These are phyloP conservation scores for Drosophila parthenogenetica DNA, from an alignment of 2,888 invertebrate genomes.

Conservation along the genomic window DNA sequence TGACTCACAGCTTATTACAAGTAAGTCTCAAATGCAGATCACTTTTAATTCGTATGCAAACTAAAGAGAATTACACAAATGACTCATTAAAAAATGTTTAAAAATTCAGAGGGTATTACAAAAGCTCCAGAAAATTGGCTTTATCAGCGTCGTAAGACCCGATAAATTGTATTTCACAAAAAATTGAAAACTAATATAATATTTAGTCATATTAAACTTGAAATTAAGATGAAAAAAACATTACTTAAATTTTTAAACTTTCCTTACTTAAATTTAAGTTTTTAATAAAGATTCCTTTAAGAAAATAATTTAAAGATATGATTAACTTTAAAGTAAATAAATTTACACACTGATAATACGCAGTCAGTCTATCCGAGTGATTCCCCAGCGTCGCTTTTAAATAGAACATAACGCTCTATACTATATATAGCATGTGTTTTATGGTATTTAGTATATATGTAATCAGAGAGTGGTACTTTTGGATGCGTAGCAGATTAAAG, in stretches of 20 bases:
- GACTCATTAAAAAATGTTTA: background rate
- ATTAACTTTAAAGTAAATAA: background rate
- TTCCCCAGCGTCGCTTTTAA: background rate
- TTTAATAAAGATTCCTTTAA: too few relatives aligned
- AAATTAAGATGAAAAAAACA: too few relatives aligned
- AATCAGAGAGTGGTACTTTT: background rate
- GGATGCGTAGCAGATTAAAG: conserved; percentile 15
- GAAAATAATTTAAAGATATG: background rate
- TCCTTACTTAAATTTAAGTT: too few relatives aligned
- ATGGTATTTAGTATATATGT: background rate
- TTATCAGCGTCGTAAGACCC: background rate
- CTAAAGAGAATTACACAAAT: background rate
- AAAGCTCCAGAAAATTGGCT: background rate
- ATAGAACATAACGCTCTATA: background rate
- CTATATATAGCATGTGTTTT: background rate
- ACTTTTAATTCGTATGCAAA: conserved; percentile 7
- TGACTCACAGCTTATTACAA: conserved; percentile 17
- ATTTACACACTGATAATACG: background rate
- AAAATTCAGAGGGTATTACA: background rate
- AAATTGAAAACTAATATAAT: background rate
- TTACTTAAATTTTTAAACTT: too few relatives aligned
- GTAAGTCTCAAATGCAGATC: background rate
- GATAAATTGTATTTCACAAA: background rate
- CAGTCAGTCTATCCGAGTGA: background rate
- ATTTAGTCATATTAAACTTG: too few relatives aligned